Base-by-base conservation (phyloP, 2,113 vertebrate genomes). In the Oreotrochilus melanogaster region DNA sequence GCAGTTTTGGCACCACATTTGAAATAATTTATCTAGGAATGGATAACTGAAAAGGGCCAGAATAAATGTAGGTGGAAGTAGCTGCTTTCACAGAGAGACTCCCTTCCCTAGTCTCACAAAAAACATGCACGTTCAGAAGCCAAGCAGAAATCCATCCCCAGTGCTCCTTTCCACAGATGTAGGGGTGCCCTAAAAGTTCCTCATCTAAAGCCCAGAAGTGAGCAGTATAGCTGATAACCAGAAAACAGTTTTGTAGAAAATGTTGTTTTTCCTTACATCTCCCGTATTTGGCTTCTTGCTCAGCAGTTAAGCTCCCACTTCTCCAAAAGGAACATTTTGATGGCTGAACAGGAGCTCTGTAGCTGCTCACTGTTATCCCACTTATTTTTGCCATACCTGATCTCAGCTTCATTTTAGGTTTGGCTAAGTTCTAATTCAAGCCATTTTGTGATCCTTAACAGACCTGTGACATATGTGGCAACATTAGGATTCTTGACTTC, bases 121-220 rank as follows among this genome's bases (percentile, higher is more conserved):
- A 62, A 51, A n/a, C 1, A 0, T 7, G 28, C 43, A 33, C 0
- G 0, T 51, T 61, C 28, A 42, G n/a, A n/a, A 22, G 1, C n/a
- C 54, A 72, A 64, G 25, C 17, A 82, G 28, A 78, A 91, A 50
- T 24, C 21, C 73, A 84, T 43, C 48, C 78, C 43, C 37, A 25
- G 13, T 9, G 3, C 11, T 50, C 39, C 35, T 74, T 60, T 51
- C 14, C 61, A 62, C 42, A 87, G 48, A 39, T 4, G 8, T 4
- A 70, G 42, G 15, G 57, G 31, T 43, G 14, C 23, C 60, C 43
- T 48, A 51, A n/a, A 51, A 1, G 14, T n/a, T 87, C 81, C 27
- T 51, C 61, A 24, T 25, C 15, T 30, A 21, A 56, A 82, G 56
- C 65, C 30, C 50, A 39, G 35, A 71, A 89, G 11, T 9, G 67